phyloP scores from a whole-genome alignment of 2,113 vertebrate species.

The Hemibagrus wyckioides region DNA sequence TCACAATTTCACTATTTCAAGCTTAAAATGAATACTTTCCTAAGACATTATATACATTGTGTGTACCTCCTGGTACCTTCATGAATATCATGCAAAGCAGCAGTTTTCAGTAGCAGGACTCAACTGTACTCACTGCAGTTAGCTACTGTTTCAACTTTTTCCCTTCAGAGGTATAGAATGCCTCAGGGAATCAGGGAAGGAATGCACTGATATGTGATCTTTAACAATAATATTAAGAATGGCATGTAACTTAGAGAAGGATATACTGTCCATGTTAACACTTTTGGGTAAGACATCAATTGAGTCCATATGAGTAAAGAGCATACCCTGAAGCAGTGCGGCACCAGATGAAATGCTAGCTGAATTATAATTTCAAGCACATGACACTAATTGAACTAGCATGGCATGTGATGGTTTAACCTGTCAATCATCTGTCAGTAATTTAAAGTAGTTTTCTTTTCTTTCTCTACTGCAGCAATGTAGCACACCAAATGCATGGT shows the following conservation, averaged over 20 bases:
- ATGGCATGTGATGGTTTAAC: slow-evolving; percentile 10
- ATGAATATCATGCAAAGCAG: background rate
- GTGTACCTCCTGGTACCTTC: background rate
- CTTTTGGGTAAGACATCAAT: slow-evolving; percentile 38
- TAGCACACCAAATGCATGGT: background rate
- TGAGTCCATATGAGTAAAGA: slow-evolving; percentile 31
- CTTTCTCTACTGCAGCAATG: background rate
- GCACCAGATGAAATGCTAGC: slow-evolving; percentile 14
- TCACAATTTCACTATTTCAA: background rate
- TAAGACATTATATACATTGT: background rate
- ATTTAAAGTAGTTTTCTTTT: slow-evolving; percentile 17
- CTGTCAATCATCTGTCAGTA: slow-evolving; percentile 34
- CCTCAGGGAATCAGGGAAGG: slow-evolving; percentile 26
- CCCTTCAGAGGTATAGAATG: background rate
- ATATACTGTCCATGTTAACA: slow-evolving; percentile 26
- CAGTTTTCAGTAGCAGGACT: slow-evolving; percentile 1
- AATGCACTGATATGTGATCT: slow-evolving; percentile 40
- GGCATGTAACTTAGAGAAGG: slow-evolving; percentile 20
- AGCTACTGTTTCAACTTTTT: background rate
- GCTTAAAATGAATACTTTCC: background rate
- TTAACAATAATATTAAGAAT: slow-evolving; percentile 33
- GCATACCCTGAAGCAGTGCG: slow-evolving; percentile 11
- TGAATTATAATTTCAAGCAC: slow-evolving; percentile 18
- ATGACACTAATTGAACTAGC: slow-evolving; percentile 40
- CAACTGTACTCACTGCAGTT: background rate